Evolutionary conservation across 2,888 invertebrate species (phyloP), one percentile per base, ranked within the genome.

Genomic region (Seira sanloemensis): DNA sequence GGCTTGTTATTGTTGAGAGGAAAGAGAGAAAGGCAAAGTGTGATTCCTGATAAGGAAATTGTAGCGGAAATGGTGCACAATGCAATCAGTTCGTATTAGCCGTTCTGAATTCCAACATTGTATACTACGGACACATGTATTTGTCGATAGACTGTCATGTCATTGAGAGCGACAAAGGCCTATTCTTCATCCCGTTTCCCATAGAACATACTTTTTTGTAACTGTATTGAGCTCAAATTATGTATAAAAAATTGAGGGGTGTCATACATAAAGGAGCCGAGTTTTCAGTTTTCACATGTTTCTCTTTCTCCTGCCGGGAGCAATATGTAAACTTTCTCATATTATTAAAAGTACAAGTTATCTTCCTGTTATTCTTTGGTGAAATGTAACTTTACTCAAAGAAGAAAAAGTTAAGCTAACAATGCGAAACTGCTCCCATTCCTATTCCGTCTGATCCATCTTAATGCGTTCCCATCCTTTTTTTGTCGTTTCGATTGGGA

Each of bases 311-410:
- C 68, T 73, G 78, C 67, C 27, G 54, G 68, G 26, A 67, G 80
- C 80, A 74, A 80, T 80, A 80, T 68, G 74, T 80, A 80, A 80
- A 74, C 80, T 74, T 80, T 73, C 50, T 18, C 50, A 50, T 79
- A 66, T 79, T 12, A 67, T 73, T 50, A 72, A 46, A 78, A 71
- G 46, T 65, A 62, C 50, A 72, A 25, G 12, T 26, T 73, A 18
- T 75, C 62, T 26, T 7, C 21, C 25, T 24, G 24, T 12, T 24
- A 5, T n/a, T 24, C 24, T 24, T 23, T 2, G n/a, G n/a, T n/a
- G n/a, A n/a, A n/a, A n/a, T n/a, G 37, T 4, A 37, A 12, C 37
- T 37, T 37, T 37, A 7, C 5, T 37, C 4, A 37, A 37, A 37
- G 5, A 12, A 37, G 37, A 37, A 12, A n/a, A 37, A 37, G 37